A percentile compares a stretch with the other conserved stretches of the same genome.
phyloP scores from a whole-genome alignment of 2,113 vertebrate species.

The Ivindomyrus marchei region DNA sequence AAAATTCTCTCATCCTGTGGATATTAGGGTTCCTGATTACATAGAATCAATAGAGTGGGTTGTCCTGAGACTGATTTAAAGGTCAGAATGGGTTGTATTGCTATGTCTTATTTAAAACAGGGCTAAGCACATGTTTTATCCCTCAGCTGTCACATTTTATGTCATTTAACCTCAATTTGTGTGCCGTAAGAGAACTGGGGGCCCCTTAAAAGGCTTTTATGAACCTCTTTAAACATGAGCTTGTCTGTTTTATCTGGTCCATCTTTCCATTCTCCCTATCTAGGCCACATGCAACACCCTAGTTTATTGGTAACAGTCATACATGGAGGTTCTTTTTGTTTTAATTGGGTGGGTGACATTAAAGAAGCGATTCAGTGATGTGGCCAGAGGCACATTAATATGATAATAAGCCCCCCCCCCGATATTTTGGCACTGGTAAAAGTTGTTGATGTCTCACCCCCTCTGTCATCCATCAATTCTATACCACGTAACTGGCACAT shows the following conservation, averaged over 20 bases:
- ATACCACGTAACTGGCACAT: background rate
- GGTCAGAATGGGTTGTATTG: background rate
- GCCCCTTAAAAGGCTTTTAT: background rate
- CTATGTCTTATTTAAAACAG: background rate
- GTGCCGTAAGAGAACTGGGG: conserved; percentile 22
- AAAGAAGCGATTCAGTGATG: background rate
- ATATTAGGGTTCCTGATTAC: background rate
- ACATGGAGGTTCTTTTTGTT: background rate
- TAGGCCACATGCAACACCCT: background rate
- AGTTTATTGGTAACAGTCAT: background rate
- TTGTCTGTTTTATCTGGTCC: conserved; percentile 15
- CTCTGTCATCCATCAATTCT: background rate
- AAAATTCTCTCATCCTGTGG: background rate
- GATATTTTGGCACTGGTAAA: background rate
- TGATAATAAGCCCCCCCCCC: background rate
- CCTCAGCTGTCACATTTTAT: conserved; percentile 3
- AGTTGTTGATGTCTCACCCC: background rate
- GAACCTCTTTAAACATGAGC: background rate
- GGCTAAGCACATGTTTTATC: background rate
- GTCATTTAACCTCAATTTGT: conserved; percentile 42
- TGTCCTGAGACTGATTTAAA: background rate
- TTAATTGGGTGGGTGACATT: background rate
- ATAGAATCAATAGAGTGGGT: background rate
- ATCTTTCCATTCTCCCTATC: background rate
- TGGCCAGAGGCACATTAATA: background rate